Percentiles rank a stretch among this genome's conserved stretches.
Evolutionary conservation across 2,113 vertebrate species (phyloP).

Genomic region (Nannobrachium achirus): DNA sequence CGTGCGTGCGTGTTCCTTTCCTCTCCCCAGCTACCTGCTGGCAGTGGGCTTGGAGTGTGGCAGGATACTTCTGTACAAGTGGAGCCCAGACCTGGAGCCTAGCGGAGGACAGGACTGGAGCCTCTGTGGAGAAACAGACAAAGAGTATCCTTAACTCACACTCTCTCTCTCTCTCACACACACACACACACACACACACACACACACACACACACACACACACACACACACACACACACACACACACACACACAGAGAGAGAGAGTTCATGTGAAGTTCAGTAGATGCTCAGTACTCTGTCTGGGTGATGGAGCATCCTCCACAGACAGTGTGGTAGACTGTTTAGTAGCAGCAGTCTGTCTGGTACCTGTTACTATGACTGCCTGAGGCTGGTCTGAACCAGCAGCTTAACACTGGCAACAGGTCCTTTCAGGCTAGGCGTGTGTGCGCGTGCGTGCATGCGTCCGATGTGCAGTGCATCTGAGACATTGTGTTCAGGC

Average conservation of each 20-base stretch:
- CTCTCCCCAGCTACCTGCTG: constrained; percentile 83
- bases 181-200: constrained; percentile 6
- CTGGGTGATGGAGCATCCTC: too few relatives aligned
- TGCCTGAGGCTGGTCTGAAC: too few relatives aligned
- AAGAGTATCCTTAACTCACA: constrained; percentile 82
- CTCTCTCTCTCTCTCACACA: too few relatives aligned
- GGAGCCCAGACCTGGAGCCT: constrained; percentile 79
- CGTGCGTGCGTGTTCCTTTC: too few relatives aligned
- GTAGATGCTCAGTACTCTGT: too few relatives aligned
- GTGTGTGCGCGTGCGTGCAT: background rate
- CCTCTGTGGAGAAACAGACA: constrained; percentile 76
- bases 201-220: background rate
- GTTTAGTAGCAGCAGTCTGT: too few relatives aligned
- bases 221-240: background rate
- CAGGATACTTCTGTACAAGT: constrained; percentile 86
- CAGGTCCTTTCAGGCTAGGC: too few relatives aligned
- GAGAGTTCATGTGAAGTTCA: constrained; percentile 20
- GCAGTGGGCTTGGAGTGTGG: constrained; percentile 91
- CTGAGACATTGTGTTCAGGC: too few relatives aligned
- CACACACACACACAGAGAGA: constrained; percentile 6
- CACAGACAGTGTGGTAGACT: too few relatives aligned
- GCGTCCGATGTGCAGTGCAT: background rate
- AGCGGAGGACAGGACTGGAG: constrained; percentile 83
- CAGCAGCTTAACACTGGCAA: too few relatives aligned
- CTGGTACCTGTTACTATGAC: too few relatives aligned